phyloP scores from a whole-genome alignment of 2,113 vertebrate species.

The Zapornia atra region DNA sequence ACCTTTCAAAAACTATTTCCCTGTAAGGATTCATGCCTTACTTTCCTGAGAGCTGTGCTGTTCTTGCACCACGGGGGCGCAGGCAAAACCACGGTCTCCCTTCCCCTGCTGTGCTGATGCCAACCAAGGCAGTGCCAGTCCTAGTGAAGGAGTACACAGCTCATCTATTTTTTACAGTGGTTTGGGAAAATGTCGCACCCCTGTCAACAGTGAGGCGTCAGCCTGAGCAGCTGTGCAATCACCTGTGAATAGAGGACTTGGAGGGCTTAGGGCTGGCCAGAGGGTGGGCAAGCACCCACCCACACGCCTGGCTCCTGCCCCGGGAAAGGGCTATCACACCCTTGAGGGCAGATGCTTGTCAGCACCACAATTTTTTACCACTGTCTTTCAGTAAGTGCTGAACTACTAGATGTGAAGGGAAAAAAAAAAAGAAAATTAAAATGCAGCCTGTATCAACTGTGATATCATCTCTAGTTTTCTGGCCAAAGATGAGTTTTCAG shows the following conservation, averaged over 20 bases:
- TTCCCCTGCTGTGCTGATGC: neutral
- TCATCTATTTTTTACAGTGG: neutral
- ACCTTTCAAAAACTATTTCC: neutral
- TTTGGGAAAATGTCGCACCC: neutral
- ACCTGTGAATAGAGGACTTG: neutral
- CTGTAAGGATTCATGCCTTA: neutral
- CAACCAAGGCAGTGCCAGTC: neutral
- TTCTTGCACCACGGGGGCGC: neutral
- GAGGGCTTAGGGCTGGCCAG: neutral
- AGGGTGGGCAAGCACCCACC: neutral
- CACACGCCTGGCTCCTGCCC: neutral
- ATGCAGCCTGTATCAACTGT: neutral
- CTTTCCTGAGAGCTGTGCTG: neutral
- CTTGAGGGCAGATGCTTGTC: neutral
- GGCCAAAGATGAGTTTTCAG: neutral
- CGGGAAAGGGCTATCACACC: neutral
- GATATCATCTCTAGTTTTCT: neutral
- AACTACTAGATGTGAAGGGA: too few relatives aligned
- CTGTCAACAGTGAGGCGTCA: neutral
- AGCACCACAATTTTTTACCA: neutral
- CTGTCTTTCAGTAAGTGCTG: fast-evolving
- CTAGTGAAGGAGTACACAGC: neutral
- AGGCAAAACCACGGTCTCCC: neutral
- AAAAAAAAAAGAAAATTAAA: neutral
- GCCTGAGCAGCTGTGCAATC: neutral